Conservation (phyloP, 1,140 invertebrate species). For the Polypedilum pembai region DNA sequence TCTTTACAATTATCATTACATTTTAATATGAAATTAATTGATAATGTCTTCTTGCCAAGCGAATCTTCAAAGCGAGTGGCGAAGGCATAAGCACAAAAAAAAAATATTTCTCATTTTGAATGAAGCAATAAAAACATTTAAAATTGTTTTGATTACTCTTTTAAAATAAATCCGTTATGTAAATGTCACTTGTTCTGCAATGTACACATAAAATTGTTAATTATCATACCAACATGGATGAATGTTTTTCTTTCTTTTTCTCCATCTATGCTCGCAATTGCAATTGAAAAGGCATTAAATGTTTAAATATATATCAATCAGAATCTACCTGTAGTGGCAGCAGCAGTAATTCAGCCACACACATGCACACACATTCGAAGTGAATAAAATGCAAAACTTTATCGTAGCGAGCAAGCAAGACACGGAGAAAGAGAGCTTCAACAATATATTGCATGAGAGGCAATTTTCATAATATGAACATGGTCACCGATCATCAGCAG, state of each 20-base stretch:
- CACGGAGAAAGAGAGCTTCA: background rate
- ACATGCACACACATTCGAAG: background rate
- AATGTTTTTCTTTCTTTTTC: no score
- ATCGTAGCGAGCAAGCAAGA: background rate
- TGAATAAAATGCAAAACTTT: background rate
- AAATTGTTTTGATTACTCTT: background rate
- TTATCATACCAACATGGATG: no score
- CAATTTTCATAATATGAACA: background rate
- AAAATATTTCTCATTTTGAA: background rate
- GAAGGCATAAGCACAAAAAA: background rate
- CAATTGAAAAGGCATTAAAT: background rate
- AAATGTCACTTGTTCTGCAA: no score
- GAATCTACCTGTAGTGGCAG: background rate
- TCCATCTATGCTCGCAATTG: background rate
- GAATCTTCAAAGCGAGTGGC: background rate
- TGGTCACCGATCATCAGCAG: conserved; percentile 21
- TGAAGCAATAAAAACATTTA: background rate
- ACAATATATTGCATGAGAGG: conserved; percentile 10
- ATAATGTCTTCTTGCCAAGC: conserved; percentile 12
- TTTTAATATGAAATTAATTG: conserved; percentile 27
- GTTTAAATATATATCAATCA: conserved; percentile 8
- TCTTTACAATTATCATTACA: conserved; percentile 27
- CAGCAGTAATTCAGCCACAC: background rate
- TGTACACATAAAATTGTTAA: no score
- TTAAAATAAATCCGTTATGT: no score